phyloP scores from a whole-genome alignment of 2,113 vertebrate species.

The Thymallus thymallus region DNA sequence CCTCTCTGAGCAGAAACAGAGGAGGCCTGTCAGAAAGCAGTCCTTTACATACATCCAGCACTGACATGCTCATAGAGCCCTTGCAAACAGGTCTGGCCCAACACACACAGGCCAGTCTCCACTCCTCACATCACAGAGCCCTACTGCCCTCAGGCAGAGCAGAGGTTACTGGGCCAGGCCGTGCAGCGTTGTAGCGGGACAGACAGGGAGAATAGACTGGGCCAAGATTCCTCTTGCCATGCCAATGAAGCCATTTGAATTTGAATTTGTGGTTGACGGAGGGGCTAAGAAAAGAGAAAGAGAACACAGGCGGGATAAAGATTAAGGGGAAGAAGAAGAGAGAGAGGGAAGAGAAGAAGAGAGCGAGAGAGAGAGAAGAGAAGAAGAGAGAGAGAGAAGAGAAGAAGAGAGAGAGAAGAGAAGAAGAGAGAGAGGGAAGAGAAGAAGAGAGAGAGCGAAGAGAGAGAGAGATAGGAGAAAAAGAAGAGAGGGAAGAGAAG shows the following conservation, averaged over 20 bases:
- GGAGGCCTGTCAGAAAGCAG: too few species aligned
- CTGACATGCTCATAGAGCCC: conserved; percentile 15
- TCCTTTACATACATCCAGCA: conserved; percentile 7
- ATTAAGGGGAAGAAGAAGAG: conserved; percentile 2
- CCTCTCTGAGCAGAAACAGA: too few species aligned
- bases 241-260: conserved; percentile 71
- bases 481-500: too few species aligned
- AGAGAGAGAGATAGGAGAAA: too few species aligned
- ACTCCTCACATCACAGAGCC: conserved; percentile 58
- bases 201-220: conserved; percentile 39
- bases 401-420: too few species aligned
- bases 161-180: conserved; percentile 34
- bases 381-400: too few species aligned
- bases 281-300: conserved; percentile 37
- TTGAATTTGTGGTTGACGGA: conserved; percentile 42
- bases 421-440: not conserved
- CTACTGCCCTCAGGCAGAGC: not conserved
- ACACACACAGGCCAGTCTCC: conserved; percentile 29
- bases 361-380: too few species aligned
- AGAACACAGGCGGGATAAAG: not conserved
- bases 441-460: not conserved
- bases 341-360: too few species aligned
- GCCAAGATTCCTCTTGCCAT: conserved; percentile 66
- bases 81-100: conserved; percentile 42
- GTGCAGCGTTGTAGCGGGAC: conserved; percentile 46